A percentile compares a stretch with the other conserved stretches of the same genome.
Conservation (phyloP, 2,888 invertebrate genomes). For the Platynereis dumerilii region DNA sequence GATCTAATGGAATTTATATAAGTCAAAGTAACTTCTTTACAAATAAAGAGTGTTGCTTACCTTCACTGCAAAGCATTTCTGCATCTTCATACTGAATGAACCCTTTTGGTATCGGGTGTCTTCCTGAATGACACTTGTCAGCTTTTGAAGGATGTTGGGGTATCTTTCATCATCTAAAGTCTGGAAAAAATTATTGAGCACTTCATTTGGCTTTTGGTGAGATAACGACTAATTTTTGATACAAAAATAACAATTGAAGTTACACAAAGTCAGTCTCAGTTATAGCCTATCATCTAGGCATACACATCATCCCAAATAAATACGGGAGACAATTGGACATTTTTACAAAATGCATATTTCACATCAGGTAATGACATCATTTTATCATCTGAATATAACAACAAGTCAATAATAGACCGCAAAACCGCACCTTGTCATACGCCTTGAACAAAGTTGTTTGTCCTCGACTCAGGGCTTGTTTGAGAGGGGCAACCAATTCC, state of each 20-base stretch:
- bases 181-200: conserved; percentile 45
- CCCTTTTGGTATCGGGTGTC: conserved; percentile 69
- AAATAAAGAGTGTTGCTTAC: conserved; percentile 36
- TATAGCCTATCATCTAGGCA: too few species aligned
- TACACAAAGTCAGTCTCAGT: too few species aligned
- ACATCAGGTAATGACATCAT: too few species aligned
- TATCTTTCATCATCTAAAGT: conserved; percentile 65
- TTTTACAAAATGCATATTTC: too few species aligned
- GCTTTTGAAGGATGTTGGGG: conserved; percentile 65
- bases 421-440: conserved; percentile 72
- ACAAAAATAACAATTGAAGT: too few species aligned
- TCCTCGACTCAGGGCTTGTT: conserved; percentile 68
- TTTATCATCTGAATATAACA: too few species aligned
- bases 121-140: conserved; percentile 68
- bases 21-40: not conserved
- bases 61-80: conserved; percentile 80
- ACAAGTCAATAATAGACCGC: too few species aligned
- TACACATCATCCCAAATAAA: too few species aligned
- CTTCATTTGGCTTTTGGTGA: too few species aligned
- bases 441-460: conserved; percentile 69
- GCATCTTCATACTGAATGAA: conserved; percentile 68
- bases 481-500: conserved; percentile 74
- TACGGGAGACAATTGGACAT: too few species aligned
- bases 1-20: conserved; percentile 3
- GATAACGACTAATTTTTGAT: too few species aligned